Conservation (phyloP, 2,797 vertebrate species). For the Lateolabrax maculatus region DNA sequence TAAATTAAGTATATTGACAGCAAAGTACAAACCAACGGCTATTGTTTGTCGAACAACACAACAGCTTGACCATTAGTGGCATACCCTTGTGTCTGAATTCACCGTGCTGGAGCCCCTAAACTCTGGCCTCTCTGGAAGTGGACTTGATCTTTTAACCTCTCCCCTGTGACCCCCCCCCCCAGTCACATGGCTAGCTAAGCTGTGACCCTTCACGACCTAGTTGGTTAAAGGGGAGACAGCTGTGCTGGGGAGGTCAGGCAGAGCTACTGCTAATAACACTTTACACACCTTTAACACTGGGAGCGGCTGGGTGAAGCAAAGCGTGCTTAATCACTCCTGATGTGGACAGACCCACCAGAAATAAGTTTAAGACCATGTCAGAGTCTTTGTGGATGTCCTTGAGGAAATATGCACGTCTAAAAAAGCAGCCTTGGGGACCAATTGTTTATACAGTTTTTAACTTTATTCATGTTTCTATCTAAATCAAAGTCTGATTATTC, state of each 20-base stretch:
- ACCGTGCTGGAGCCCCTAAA: slow-evolving; percentile 21
- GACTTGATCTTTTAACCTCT: slow-evolving; percentile 80
- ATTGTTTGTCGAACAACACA: slow-evolving; percentile 39
- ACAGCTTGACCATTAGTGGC: slow-evolving; percentile 40
- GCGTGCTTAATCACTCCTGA: slow-evolving; percentile 64
- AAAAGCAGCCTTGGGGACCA: background rate
- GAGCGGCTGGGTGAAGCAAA: slow-evolving; percentile 56
- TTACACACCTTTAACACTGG: slow-evolving; percentile 68
- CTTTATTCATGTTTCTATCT: background rate
- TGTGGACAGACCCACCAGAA: slow-evolving; percentile 32
- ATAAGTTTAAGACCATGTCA: slow-evolving; percentile 24
- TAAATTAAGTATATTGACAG: background rate
- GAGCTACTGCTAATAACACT: slow-evolving; percentile 70
- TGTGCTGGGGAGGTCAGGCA: slow-evolving; percentile 70
- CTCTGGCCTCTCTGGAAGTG: slow-evolving; percentile 79
- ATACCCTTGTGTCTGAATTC: slow-evolving; percentile 57
- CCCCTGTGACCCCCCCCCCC: slow-evolving; percentile 63
- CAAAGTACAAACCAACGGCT: background rate
- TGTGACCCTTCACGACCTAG: slow-evolving; percentile 66
- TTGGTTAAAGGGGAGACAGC: slow-evolving; percentile 67
- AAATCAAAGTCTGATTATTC: background rate
- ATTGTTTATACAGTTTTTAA: background rate
- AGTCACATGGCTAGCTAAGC: slow-evolving; percentile 78
- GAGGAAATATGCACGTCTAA: slow-evolving; percentile 20
- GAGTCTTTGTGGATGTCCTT: slow-evolving; percentile 3